These are phyloP conservation scores for Drosophila lacertosa DNA, from an alignment of 1,140 invertebrate species.

Conservation along the genomic window DNA sequence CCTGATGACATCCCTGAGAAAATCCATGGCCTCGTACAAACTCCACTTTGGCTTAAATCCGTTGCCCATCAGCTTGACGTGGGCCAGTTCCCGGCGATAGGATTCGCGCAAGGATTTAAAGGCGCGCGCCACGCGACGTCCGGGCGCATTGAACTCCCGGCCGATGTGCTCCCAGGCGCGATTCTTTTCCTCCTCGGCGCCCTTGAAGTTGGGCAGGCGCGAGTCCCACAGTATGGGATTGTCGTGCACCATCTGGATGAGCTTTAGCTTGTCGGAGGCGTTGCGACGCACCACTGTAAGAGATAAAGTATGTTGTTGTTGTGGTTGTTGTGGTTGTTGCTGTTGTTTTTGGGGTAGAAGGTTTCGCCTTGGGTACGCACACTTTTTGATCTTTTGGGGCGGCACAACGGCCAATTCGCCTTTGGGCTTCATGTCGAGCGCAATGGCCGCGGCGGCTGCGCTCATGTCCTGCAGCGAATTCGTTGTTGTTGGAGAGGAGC, in stretches of 20 bases:
- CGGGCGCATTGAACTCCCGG: constrained; percentile 79
- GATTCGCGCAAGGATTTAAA: constrained; percentile 82
- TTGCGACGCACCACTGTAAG: constrained; percentile 76
- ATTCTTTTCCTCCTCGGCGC: constrained; percentile 83
- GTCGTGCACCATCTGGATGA: constrained; percentile 82
- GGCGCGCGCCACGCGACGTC: constrained; percentile 75
- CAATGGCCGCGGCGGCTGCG: constrained; percentile 69
- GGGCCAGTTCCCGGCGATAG: constrained; percentile 77
- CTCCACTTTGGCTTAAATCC: constrained; percentile 82
- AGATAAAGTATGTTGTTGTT: constrained; percentile 15
- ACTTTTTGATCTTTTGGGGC: constrained; percentile 76
- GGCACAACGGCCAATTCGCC: constrained; percentile 47
- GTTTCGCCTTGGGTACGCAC: constrained; percentile 53
- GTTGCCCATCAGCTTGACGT: constrained; percentile 79
- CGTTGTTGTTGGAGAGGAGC: constrained; percentile 54
- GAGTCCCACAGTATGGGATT: constrained; percentile 82
- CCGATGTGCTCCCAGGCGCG: constrained; percentile 81
- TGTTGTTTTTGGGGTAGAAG: not conserved
- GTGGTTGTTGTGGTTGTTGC: not conserved
- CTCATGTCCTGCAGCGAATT: constrained; percentile 73
- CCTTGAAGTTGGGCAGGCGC: constrained; percentile 81
- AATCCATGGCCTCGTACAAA: constrained; percentile 80
- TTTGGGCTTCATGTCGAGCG: constrained; percentile 73
- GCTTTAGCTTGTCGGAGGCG: constrained; percentile 78
- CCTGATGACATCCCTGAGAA: constrained; percentile 74